These are phyloP conservation scores for Gadus chalcogrammus DNA, from an alignment of 2,113 vertebrate genomes.

Conservation along the genomic window DNA sequence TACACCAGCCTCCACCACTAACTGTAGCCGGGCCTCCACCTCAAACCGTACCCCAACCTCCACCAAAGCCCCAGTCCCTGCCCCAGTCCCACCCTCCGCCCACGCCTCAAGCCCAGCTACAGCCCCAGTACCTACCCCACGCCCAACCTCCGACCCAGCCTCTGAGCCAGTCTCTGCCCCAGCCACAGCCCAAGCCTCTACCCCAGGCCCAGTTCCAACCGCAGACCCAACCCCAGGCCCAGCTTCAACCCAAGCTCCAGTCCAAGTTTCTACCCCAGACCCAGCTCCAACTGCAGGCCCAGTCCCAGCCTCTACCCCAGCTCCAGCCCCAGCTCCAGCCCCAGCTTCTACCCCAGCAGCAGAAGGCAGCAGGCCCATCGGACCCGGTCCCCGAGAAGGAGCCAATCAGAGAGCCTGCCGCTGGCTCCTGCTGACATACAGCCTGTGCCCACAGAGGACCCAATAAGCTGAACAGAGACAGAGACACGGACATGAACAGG, in stretches of 20 bases:
- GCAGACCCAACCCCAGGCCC: constrained; percentile 26
- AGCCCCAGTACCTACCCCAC: constrained; percentile 1
- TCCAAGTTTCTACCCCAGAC: constrained; percentile 20
- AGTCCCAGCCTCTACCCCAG: constrained; percentile 1
- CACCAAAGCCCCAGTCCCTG: too few species aligned
- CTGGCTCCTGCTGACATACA: constrained; percentile 74
- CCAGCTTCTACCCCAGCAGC: constrained; percentile 39
- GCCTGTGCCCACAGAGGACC: constrained; percentile 63
- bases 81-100: too few species aligned
- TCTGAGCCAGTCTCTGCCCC: constrained; percentile 16
- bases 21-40: too few species aligned
- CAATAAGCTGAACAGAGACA: constrained; percentile 44
- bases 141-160: constrained; percentile 19
- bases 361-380: constrained; percentile 50
- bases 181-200: constrained; percentile 12
- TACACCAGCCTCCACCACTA: too few species aligned
- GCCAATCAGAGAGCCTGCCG: constrained; percentile 42
- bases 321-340: background rate
- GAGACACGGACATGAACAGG: constrained; percentile 5
- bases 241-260: constrained; percentile 13
- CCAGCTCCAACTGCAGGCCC: background rate
- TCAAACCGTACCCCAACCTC: too few species aligned
- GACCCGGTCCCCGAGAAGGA: constrained; percentile 77
- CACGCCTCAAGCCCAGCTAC: background rate
- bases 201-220: constrained; percentile 28